A percentile compares a stretch with the other conserved stretches of the same genome.
Evolutionary conservation across 2,113 vertebrate species (phyloP).

Genomic region (Rhynchomys soricoides): DNA sequence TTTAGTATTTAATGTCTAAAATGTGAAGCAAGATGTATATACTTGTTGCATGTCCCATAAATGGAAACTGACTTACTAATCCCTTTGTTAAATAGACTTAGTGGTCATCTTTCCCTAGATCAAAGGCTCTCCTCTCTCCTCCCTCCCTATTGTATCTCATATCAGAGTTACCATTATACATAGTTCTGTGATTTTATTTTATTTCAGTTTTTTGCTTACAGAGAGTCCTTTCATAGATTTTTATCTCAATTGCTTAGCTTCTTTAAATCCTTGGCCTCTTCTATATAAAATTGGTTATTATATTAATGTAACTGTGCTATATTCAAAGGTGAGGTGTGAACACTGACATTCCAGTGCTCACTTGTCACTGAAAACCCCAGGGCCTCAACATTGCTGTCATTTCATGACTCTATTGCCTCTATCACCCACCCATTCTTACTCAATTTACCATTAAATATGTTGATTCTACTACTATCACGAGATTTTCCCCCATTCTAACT

Average conservation of each 20-base stretch:
- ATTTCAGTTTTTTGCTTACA: background rate
- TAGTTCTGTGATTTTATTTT: background rate
- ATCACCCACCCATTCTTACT: background rate
- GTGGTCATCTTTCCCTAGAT: too few species aligned
- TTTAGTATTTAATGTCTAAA: background rate
- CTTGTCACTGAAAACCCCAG: background rate
- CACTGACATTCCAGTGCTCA: background rate
- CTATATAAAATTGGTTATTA: background rate
- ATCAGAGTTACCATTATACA: background rate
- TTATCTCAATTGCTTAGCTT: background rate
- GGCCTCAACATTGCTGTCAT: background rate
- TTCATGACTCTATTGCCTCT: background rate
- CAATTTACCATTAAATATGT: background rate
- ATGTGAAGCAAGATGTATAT: too few species aligned
- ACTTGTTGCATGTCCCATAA: background rate
- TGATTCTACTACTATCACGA: background rate
- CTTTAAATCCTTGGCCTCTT: background rate
- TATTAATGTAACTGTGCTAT: background rate
- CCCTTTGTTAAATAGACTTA: background rate
- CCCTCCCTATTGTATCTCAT: background rate
- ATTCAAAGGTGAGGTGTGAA: background rate
- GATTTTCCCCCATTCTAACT: background rate
- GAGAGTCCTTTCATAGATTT: background rate
- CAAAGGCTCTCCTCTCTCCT: background rate
- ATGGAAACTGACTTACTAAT: background rate